Percentiles rank a stretch among this genome's conserved stretches.
Conservation (phyloP, 2,888 invertebrate species). For the Dasysyrphus albostriatus region DNA sequence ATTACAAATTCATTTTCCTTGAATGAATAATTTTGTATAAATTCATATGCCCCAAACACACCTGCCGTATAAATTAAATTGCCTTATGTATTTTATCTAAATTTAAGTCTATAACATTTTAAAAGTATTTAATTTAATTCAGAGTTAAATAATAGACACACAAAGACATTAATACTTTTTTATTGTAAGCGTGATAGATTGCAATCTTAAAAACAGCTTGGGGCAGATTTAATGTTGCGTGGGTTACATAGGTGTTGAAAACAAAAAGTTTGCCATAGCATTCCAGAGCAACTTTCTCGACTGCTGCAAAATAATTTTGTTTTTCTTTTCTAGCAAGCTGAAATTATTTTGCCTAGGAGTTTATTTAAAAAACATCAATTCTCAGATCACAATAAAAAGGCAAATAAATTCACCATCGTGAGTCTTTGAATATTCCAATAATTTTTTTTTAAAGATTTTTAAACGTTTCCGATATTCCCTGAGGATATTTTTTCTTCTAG, state of each 20-base stretch:
- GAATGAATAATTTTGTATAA: neutral
- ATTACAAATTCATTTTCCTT: neutral
- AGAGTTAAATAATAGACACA: neutral
- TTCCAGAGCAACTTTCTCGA: neutral
- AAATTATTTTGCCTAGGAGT: slow-evolving; percentile 4
- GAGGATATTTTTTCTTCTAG: neutral
- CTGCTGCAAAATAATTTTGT: neutral
- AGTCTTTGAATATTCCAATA: no score
- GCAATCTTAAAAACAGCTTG: neutral
- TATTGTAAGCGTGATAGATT: neutral
- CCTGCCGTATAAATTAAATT: neutral
- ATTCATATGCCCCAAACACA: neutral
- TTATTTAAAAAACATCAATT: slow-evolving; percentile 3
- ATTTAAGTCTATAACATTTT: neutral
- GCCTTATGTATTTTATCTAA: neutral
- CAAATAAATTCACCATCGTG: neutral
- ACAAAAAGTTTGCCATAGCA: neutral
- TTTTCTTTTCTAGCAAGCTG: neutral
- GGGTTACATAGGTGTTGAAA: neutral
- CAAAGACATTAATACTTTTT: no score
- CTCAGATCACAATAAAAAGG: neutral
- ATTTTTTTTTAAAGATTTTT: neutral
- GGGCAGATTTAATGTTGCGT: neutral
- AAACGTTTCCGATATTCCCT: neutral
- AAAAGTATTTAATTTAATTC: neutral